Percentiles rank a stretch among this genome's conserved stretches.
phyloP scores from a whole-genome alignment of 2,797 vertebrate species.

The Centropyge bicolor region DNA sequence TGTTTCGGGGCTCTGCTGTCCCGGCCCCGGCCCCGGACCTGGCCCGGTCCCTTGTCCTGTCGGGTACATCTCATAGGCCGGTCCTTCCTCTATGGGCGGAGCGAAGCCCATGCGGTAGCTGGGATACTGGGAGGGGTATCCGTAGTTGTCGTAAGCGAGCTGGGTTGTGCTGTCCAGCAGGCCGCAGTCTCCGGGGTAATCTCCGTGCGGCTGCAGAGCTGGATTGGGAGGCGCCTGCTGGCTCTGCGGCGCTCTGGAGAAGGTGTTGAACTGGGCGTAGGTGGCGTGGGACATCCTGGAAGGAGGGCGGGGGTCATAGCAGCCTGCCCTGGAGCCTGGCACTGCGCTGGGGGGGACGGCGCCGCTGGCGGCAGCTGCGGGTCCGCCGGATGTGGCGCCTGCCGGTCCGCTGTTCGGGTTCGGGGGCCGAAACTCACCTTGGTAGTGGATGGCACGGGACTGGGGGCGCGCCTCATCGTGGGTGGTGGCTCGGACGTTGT shows the following conservation, averaged over 20 bases:
- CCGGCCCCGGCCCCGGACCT: conserved; percentile 57
- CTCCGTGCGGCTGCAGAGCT: conserved; percentile 75
- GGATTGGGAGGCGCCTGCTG: conserved; percentile 80
- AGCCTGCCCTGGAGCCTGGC: conserved; percentile 81
- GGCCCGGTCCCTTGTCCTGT: conserved; percentile 82
- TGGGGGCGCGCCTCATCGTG: conserved; percentile 92
- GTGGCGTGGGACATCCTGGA: conserved; percentile 93
- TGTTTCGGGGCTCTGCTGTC: conserved; percentile 82
- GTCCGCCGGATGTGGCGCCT: conserved; percentile 70
- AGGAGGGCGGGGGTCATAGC: conserved; percentile 91
- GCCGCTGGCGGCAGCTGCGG: conserved; percentile 61
- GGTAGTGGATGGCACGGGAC: conserved; percentile 90
- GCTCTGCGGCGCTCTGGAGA: conserved; percentile 81
- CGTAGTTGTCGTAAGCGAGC: conserved; percentile 93
- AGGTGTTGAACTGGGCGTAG: conserved; percentile 94
- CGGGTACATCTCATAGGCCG: conserved; percentile 88
- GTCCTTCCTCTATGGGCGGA: conserved; percentile 85
- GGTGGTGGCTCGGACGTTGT: conserved; percentile 92
- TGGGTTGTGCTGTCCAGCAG: conserved; percentile 88
- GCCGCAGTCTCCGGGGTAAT: conserved; percentile 84
- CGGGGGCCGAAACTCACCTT: conserved; percentile 89
- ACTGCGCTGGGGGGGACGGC: conserved; percentile 72
- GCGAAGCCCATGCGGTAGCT: conserved; percentile 91
- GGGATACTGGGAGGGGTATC: conserved; percentile 89
- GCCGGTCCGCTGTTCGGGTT: conserved; percentile 76